Percentiles rank a stretch among this genome's conserved stretches.
phyloP scores from a whole-genome alignment of 2,888 invertebrate species.

The Lycocerus yunnanus region DNA sequence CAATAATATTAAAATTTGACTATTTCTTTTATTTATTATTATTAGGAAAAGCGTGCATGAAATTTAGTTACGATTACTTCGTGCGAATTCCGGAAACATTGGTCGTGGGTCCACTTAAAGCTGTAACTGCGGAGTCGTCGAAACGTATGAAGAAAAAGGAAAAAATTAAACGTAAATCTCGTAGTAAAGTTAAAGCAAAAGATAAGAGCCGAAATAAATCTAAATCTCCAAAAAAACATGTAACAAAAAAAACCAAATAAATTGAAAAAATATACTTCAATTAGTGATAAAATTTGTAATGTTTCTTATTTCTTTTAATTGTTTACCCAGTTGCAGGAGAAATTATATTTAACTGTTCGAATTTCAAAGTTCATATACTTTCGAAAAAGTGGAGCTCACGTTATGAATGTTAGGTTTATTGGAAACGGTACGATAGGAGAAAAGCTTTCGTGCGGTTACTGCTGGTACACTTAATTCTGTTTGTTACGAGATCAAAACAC shows the following conservation, averaged over 20 bases:
- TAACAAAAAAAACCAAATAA: constrained; percentile 26
- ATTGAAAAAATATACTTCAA: not conserved
- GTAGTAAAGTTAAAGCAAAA: constrained; percentile 47
- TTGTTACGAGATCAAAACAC: no score
- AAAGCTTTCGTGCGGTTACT: no score
- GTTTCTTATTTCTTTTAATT: not conserved
- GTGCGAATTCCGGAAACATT: constrained; percentile 54
- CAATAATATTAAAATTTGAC: not conserved
- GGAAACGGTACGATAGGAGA: no score
- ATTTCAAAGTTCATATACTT: no score
- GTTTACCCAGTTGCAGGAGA: not conserved
- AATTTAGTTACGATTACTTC: constrained; percentile 63
- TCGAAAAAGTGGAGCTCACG: no score
- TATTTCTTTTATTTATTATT: constrained; percentile 24
- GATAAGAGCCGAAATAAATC: constrained; percentile 35
- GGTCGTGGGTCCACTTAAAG: constrained; percentile 41
- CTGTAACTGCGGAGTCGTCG: constrained; percentile 52
- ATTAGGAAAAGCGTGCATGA: constrained; percentile 60
- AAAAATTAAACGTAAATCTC: constrained; percentile 41
- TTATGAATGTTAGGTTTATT: no score
- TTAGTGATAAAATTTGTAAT: not conserved
- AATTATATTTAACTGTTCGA: no score
- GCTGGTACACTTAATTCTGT: no score
- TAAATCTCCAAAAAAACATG: constrained; percentile 43
- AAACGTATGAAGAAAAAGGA: constrained; percentile 49